A percentile compares a stretch with the other conserved stretches of the same genome.
phyloP scores from a whole-genome alignment of 2,797 vertebrate genomes.

The Liparis tanakae region DNA sequence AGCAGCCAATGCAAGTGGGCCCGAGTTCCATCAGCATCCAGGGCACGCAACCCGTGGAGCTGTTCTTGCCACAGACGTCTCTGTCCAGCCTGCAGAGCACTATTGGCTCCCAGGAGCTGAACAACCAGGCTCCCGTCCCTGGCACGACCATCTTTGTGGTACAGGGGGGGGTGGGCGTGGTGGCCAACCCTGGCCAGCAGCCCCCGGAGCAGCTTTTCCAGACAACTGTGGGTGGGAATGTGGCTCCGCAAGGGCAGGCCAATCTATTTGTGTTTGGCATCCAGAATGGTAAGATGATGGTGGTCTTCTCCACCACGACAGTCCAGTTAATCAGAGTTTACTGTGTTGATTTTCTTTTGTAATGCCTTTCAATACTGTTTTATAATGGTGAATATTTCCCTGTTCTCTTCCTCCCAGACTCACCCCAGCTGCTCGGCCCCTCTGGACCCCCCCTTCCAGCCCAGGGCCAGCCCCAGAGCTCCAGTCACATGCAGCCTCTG shows the following conservation, averaged over 20 bases:
- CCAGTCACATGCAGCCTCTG: constrained; percentile 89
- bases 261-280: constrained; percentile 97
- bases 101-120: constrained; percentile 90
- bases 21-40: constrained; percentile 87
- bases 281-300: constrained; percentile 89
- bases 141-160: constrained; percentile 90
- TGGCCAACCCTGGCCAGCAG: constrained; percentile 84
- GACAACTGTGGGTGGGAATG: constrained; percentile 85
- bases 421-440: constrained; percentile 89
- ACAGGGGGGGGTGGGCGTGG: constrained; percentile 86
- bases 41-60: constrained; percentile 90
- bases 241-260: constrained; percentile 88
- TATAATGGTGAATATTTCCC: not conserved
- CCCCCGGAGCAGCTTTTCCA: constrained; percentile 90
- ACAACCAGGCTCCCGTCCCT: constrained; percentile 80
- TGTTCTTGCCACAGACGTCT: constrained; percentile 93
- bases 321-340: not conserved
- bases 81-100: constrained; percentile 91
- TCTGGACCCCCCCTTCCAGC: constrained; percentile 86
- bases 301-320: not conserved
- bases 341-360: constrained; percentile 1
- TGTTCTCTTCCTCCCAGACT: constrained; percentile 80
- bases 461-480: constrained; percentile 87
- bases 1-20: constrained; percentile 95
- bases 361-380: not conserved